Percentiles rank a stretch among this genome's conserved stretches.
Conservation (phyloP, 1,140 invertebrate genomes). For the Panulirus ornatus region DNA sequence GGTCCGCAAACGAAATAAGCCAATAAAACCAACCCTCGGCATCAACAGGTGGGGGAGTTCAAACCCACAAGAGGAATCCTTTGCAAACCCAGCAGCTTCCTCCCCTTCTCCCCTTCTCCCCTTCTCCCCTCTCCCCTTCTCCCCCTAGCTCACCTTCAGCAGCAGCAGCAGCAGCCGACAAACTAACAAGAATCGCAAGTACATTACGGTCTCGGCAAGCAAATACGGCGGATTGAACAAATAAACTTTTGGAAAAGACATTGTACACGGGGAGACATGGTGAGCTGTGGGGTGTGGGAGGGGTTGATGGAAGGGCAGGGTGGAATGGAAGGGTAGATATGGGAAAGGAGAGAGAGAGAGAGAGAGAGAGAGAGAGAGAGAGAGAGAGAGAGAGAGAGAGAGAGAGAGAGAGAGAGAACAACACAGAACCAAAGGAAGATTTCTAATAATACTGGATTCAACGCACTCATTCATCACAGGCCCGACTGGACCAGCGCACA, state of each 20-base stretch:
- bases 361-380: not conserved
- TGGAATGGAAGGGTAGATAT: too few species aligned
- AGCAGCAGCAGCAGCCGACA: constrained; percentile 2
- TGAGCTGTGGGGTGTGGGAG: not conserved
- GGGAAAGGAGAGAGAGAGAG: not conserved
- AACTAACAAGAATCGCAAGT: constrained; percentile 38
- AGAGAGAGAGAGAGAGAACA: constrained; percentile 12
- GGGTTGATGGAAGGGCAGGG: not conserved
- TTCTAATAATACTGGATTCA: too few species aligned
- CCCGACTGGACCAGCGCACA: too few species aligned
- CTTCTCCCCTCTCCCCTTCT: not conserved
- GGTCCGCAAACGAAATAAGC: too few species aligned
- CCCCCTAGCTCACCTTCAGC: not conserved
- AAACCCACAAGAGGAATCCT: too few species aligned
- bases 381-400: not conserved
- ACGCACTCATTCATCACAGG: too few species aligned
- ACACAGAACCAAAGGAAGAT: not conserved
- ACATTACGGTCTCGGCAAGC: constrained; percentile 41
- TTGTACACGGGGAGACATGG: not conserved
- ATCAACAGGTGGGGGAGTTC: too few species aligned
- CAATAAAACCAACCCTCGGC: too few species aligned
- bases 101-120: not conserved
- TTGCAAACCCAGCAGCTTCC: not conserved
- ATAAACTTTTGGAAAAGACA: not conserved
- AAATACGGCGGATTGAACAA: constrained; percentile 41